Evolutionary conservation across 2,888 invertebrate species (phyloP), one percentile per base, ranked within the genome.

Genomic region (Nesidiocoris tenuis): DNA sequence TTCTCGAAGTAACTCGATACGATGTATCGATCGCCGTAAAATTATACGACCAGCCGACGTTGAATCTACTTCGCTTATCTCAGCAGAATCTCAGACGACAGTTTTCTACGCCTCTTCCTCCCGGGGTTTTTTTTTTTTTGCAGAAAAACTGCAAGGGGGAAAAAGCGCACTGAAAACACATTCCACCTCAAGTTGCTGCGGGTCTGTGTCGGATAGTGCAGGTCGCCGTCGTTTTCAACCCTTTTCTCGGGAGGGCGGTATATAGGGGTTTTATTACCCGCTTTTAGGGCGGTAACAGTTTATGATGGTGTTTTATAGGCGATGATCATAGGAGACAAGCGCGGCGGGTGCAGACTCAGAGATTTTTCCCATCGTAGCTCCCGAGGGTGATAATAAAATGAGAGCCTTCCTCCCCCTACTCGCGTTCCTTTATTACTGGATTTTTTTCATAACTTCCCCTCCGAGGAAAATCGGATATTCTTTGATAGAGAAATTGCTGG

Each of bases 301-400:
- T 70, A 70, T 70, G 70, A 59, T 70, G 70, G 70, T 59, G 70
- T 70, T 70, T 70, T 70, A 70, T 57, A 19, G 70, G 70, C 17
- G 70, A 70, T 70, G 70, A 70, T 70, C 70, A 70, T 59, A 24
- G 70, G 59, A 70, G 70, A 70, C 70, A 70, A 70, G 59, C 70
- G 70, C 70, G 70, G 25, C 39, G 3, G 39, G 5, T 23, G 24
- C 23, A 19, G 70, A 70, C 70, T 59, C 70, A 59, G 70, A 70
- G 39, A 39, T 39, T 39, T 39, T 70, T 70, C 70, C 59, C 70
- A 39, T 70, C 22, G 55, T 9, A 56, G 55, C 54, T 17, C 22
- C 12, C n/a, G 55, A 67, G 67, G 55, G 39, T 54, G 56, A 56
- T 56, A 67, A 67, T 67, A 67, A 67, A 67, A 67, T 17, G 39